These are phyloP conservation scores for Chromobotia macracanthus DNA, from an alignment of 2,797 vertebrate species.

Conservation along the genomic window DNA sequence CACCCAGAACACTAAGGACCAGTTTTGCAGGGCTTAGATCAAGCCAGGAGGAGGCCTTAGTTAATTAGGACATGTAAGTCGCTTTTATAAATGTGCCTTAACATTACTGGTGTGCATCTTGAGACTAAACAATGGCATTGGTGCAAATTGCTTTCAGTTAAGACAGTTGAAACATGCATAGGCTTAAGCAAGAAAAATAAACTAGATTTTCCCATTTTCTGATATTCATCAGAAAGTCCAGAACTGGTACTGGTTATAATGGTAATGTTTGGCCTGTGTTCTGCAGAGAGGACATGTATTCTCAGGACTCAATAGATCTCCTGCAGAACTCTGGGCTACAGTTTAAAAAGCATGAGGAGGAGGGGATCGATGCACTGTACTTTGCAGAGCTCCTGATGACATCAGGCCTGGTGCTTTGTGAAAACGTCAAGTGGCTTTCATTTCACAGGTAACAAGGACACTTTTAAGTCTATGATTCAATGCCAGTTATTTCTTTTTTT, in stretches of 20 bases:
- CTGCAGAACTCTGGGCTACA: constrained; percentile 97
- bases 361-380: constrained; percentile 95
- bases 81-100: too few species aligned
- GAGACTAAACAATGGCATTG: too few species aligned
- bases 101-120: too few species aligned
- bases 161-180: too few species aligned
- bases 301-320: constrained; percentile 97
- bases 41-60: too few species aligned
- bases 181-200: too few species aligned
- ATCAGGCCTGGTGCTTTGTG: constrained; percentile 95
- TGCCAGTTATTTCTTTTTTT: not conserved
- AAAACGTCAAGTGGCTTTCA: constrained; percentile 98
- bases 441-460: constrained; percentile 88
- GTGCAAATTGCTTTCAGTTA: too few species aligned
- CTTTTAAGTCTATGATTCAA: not conserved
- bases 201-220: too few species aligned
- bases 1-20: too few species aligned
- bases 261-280: constrained; percentile 3
- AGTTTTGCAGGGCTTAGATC: too few species aligned
- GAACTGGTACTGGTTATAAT: not conserved
- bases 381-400: constrained; percentile 98
- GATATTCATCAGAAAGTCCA: too few species aligned
- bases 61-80: too few species aligned
- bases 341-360: constrained; percentile 97
- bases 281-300: constrained; percentile 98